These are phyloP conservation scores for Mellilla xanthometata DNA, from an alignment of 2,888 invertebrate genomes.

Conservation along the genomic window DNA sequence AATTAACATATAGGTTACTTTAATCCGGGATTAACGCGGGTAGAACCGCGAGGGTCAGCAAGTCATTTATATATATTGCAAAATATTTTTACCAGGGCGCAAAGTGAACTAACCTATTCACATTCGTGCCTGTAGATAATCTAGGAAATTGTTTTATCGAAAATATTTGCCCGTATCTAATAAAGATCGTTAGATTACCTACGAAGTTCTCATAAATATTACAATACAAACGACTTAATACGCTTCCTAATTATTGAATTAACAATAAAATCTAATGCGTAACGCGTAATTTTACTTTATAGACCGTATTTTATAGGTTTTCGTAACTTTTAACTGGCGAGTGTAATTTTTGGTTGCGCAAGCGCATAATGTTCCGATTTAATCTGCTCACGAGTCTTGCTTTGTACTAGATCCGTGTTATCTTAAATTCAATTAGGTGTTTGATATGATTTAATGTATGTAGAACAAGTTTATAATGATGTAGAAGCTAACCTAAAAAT, in stretches of 20 bases:
- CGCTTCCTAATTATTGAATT: neutral
- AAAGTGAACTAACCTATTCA: neutral
- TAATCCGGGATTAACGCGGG: too few species aligned
- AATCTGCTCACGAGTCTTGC: slow-evolving; percentile 14
- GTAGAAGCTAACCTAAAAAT: too few species aligned
- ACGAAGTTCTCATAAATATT: too few species aligned
- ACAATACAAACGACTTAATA: neutral
- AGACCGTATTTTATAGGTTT: slow-evolving; percentile 17
- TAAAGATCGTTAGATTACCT: too few species aligned
- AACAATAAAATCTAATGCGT: neutral
- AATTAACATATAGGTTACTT: too few species aligned
- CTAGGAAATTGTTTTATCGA: too few species aligned
- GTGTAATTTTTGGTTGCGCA: slow-evolving; percentile 19
- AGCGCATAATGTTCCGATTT: slow-evolving; percentile 17
- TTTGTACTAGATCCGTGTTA: slow-evolving; percentile 6
- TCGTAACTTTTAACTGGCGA: slow-evolving; percentile 17
- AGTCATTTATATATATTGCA: too few species aligned
- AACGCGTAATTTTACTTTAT: neutral
- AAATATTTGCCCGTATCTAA: too few species aligned
- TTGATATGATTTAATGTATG: neutral
- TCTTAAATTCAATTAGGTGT: slow-evolving; percentile 11
- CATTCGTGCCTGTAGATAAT: too few species aligned
- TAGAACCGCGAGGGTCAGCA: too few species aligned
- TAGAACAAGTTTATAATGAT: too few species aligned
- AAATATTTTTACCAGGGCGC: too few species aligned